A percentile compares a stretch with the other conserved stretches of the same genome.
Evolutionary conservation across 2,797 vertebrate species (phyloP).

Genomic region (Vireo griseus): DNA sequence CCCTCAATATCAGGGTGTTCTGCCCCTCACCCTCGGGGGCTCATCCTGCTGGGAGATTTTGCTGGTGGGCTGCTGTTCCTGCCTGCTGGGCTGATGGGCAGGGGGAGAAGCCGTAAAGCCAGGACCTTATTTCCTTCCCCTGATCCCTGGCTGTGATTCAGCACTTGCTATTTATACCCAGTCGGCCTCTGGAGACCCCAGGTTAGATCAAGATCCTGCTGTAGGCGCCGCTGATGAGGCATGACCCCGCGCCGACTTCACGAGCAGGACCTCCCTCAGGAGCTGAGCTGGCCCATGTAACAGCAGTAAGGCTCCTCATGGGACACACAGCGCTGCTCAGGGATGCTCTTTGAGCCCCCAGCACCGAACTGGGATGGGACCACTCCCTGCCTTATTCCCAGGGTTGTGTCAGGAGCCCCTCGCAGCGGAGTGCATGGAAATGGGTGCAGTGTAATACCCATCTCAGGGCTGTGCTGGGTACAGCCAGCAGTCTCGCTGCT

Average conservation of each 20-base stretch:
- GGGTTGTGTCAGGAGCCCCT: background rate
- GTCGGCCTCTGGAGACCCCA: background rate
- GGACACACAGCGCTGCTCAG: background rate
- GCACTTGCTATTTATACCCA: background rate
- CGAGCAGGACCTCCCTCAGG: background rate
- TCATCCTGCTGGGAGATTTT: background rate
- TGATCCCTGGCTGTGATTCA: background rate
- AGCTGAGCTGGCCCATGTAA: background rate
- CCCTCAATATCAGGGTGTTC: background rate
- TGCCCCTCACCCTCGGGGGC: background rate
- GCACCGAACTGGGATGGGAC: background rate
- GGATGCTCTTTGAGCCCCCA: background rate
- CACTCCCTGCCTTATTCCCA: background rate
- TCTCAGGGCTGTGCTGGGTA: accelerated
- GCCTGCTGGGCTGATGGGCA: background rate
- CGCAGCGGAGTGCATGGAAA: background rate
- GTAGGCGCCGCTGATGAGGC: background rate
- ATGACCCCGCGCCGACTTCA: accelerated
- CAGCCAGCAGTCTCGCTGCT: background rate
- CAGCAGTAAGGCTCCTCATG: background rate
- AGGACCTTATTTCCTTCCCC: background rate
- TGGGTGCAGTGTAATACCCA: background rate
- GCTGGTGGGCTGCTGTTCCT: background rate
- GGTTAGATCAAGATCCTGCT: background rate
- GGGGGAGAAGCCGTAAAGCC: background rate